Percentiles rank a stretch among this genome's conserved stretches.
Evolutionary conservation across 2,888 invertebrate species (phyloP).

Genomic region (Mimas tiliae): DNA sequence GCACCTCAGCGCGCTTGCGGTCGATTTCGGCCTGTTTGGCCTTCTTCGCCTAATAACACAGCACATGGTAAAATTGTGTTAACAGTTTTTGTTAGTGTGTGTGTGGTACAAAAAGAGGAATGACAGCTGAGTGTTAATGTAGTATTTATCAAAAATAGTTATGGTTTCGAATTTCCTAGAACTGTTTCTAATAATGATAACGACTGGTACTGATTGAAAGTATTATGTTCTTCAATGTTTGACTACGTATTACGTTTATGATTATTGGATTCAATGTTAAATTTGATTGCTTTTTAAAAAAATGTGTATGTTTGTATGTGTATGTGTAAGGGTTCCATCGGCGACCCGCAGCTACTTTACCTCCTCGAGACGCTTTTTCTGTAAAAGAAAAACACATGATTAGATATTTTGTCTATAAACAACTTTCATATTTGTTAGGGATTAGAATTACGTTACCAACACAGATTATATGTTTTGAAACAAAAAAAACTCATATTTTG

Average conservation of each 20-base stretch:
- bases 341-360: slow-evolving; percentile 73
- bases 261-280: neutral
- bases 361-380: slow-evolving; percentile 93
- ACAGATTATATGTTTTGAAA: neutral
- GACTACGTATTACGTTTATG: neutral
- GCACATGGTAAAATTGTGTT: slow-evolving; percentile 48
- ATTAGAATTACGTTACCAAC: neutral
- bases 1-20: slow-evolving; percentile 99
- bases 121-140: slow-evolving; percentile 7
- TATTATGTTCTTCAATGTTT: too few relatives aligned
- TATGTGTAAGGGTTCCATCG: slow-evolving; percentile 28
- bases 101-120: neutral
- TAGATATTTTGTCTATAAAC: slow-evolving; percentile 39
- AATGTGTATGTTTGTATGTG: neutral
- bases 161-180: too few relatives aligned
- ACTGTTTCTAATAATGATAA: too few relatives aligned
- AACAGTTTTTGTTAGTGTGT: slow-evolving; percentile 30
- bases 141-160: too few relatives aligned
- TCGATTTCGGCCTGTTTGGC: slow-evolving; percentile 99
- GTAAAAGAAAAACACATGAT: slow-evolving; percentile 82
- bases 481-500: too few relatives aligned
- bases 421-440: neutral
- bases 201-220: too few relatives aligned
- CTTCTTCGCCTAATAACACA: slow-evolving; percentile 93
- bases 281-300: neutral